These are phyloP conservation scores for Channallabes apus DNA, from an alignment of 2,797 vertebrate species.

Conservation along the genomic window DNA sequence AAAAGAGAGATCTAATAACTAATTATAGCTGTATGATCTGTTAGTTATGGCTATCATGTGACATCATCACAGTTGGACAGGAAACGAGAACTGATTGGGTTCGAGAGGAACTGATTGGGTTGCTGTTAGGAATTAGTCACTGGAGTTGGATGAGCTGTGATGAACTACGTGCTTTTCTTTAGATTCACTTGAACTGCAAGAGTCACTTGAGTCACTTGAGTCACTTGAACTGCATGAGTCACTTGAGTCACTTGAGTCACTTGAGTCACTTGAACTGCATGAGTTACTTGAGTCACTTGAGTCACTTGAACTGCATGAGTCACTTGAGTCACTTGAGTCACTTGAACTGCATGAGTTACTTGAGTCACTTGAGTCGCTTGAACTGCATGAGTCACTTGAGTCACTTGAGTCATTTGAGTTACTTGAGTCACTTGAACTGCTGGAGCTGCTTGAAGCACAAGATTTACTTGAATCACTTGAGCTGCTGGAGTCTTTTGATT, in stretches of 20 bases:
- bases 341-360: too few relatives aligned
- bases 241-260: constrained; percentile 20
- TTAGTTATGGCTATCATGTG: neutral
- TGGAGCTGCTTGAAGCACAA: constrained; percentile 11
- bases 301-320: constrained; percentile 17
- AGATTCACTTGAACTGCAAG: constrained; percentile 4
- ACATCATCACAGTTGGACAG: neutral
- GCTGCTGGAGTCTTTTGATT: constrained; percentile 2
- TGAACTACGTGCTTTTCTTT: too few relatives aligned
- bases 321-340: constrained; percentile 19
- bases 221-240: constrained; percentile 14
- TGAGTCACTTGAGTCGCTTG: too few relatives aligned
- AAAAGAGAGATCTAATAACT: neutral
- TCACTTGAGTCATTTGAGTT: constrained; percentile 9
- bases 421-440: constrained; percentile 11
- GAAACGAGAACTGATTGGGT: neutral
- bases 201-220: constrained; percentile 11
- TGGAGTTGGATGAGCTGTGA: neutral
- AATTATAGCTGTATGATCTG: neutral
- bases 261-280: constrained; percentile 21
- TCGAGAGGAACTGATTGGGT: neutral
- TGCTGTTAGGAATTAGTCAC: constrained; percentile 1
- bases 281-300: neutral
- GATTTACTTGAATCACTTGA: constrained; percentile 30
- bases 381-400: constrained; percentile 25